These are phyloP conservation scores for Triplophysa siluroides DNA, from an alignment of 2,113 vertebrate genomes.

Conservation along the genomic window DNA sequence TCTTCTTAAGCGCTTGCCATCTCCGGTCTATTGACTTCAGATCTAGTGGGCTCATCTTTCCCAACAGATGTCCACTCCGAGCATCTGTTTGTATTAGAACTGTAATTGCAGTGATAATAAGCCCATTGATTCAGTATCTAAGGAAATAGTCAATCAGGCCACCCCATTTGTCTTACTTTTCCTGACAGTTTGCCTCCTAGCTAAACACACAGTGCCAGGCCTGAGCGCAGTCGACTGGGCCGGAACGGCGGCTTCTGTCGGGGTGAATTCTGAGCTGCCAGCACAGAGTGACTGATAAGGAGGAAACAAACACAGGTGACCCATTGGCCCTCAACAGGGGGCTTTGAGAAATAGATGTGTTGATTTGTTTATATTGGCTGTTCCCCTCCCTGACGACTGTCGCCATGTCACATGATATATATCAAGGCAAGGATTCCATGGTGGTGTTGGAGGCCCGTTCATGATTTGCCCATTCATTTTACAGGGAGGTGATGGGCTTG, in stretches of 20 bases:
- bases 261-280: slow-evolving; percentile 63
- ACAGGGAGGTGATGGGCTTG: not conserved
- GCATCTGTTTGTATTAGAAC: slow-evolving; percentile 92
- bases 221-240: slow-evolving; percentile 78
- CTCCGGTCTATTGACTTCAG: slow-evolving; percentile 73
- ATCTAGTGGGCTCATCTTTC: slow-evolving; percentile 78
- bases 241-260: slow-evolving; percentile 68
- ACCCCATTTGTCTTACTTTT: slow-evolving; percentile 91
- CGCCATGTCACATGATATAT: slow-evolving; percentile 45
- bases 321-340: slow-evolving; percentile 68
- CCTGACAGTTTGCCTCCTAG: slow-evolving; percentile 81
- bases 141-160: slow-evolving; percentile 88
- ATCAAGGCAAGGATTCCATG: slow-evolving; percentile 11
- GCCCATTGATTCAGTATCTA: slow-evolving; percentile 88
- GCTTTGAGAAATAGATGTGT: slow-evolving; percentile 75
- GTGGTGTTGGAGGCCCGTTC: slow-evolving; percentile 40
- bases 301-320: slow-evolving; percentile 75
- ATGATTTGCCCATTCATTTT: slow-evolving; percentile 33
- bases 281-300: slow-evolving; percentile 75
- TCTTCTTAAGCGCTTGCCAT: slow-evolving; percentile 68
- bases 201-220: slow-evolving; percentile 80
- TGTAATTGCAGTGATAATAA: slow-evolving; percentile 92
- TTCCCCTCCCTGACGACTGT: slow-evolving; percentile 58
- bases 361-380: slow-evolving; percentile 73
- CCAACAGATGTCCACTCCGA: slow-evolving; percentile 79